phyloP scores from a whole-genome alignment of 2,888 invertebrate species.

The Panorpa germanica region DNA sequence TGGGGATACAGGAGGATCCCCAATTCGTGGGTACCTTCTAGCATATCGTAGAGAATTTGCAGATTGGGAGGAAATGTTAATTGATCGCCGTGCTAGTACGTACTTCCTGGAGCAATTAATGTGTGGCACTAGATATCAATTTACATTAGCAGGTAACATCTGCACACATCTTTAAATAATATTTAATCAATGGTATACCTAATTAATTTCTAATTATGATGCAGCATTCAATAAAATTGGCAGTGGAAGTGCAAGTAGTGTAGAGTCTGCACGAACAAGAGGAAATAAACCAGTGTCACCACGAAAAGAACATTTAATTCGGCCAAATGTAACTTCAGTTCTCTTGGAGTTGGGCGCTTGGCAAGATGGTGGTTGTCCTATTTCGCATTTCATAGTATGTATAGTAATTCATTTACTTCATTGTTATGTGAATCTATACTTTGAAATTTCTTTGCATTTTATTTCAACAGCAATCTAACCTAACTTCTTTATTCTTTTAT shows the following conservation, averaged over 20 bases:
- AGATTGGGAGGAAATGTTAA: conserved; percentile 32
- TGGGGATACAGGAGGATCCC: conserved; percentile 32
- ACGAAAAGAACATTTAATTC: conserved; percentile 47
- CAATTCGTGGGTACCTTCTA: conserved; percentile 30
- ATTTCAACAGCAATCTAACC: no score
- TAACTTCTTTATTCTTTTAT: no score
- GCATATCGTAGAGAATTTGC: conserved; percentile 29
- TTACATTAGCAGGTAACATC: conserved; percentile 54
- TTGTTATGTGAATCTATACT: no score
- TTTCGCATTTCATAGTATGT: conserved; percentile 53
- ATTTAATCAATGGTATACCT: no score
- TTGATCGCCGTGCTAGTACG: conserved; percentile 32
- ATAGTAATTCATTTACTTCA: no score
- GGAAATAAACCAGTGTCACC: conserved; percentile 50
- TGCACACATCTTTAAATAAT: no score
- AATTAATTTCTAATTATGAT: no score
- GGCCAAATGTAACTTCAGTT: conserved; percentile 57
- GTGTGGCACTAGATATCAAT: conserved; percentile 60
- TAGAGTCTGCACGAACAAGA: conserved; percentile 50
- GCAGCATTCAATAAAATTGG: conserved; percentile 62
- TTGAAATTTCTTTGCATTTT: no score
- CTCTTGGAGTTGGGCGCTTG: conserved; percentile 58
- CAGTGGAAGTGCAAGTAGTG: conserved; percentile 44
- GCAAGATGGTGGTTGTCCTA: conserved; percentile 66
- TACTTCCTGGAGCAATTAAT: conserved; percentile 51